A percentile compares a stretch with the other conserved stretches of the same genome.
Conservation (phyloP, 2,113 vertebrate genomes). For the Verasper variegatus region DNA sequence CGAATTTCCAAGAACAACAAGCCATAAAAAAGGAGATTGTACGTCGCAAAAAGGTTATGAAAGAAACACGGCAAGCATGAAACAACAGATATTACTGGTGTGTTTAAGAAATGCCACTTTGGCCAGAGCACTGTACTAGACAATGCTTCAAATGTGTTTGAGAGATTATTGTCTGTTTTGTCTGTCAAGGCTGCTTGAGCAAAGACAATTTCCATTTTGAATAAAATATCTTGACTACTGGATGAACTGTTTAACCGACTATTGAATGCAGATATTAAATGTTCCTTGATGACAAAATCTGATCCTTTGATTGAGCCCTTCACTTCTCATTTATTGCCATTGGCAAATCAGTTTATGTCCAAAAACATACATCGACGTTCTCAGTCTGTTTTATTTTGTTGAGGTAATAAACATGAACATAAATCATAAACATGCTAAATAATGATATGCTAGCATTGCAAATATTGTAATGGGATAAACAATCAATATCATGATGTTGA, state of each 20-base stretch:
- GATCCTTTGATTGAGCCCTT: not conserved
- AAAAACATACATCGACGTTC: too few relatives aligned
- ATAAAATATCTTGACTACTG: not conserved
- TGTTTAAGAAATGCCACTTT: constrained; percentile 5
- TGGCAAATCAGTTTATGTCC: too few relatives aligned
- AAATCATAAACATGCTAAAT: too few relatives aligned
- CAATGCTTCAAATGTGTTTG: not conserved
- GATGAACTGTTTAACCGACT: not conserved
- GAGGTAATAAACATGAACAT: too few relatives aligned
- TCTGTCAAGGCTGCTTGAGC: not conserved
- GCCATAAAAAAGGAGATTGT: constrained; percentile 36
- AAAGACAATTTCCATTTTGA: not conserved
- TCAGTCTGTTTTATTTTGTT: too few relatives aligned
- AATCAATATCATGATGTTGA: not conserved
- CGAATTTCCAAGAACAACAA: constrained; percentile 47
- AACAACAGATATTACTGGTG: constrained; percentile 25
- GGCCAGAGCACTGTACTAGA: not conserved
- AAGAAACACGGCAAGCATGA: constrained; percentile 23
- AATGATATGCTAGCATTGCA: too few relatives aligned
- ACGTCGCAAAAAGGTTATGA: constrained; percentile 22
- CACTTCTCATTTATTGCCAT: not conserved
- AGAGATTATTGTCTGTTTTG: not conserved
- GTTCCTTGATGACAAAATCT: not conserved
- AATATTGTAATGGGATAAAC: too few relatives aligned
- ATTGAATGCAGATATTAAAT: not conserved